These are phyloP conservation scores for Sylvicola fuscatus DNA, from an alignment of 2,888 invertebrate species.

Conservation along the genomic window DNA sequence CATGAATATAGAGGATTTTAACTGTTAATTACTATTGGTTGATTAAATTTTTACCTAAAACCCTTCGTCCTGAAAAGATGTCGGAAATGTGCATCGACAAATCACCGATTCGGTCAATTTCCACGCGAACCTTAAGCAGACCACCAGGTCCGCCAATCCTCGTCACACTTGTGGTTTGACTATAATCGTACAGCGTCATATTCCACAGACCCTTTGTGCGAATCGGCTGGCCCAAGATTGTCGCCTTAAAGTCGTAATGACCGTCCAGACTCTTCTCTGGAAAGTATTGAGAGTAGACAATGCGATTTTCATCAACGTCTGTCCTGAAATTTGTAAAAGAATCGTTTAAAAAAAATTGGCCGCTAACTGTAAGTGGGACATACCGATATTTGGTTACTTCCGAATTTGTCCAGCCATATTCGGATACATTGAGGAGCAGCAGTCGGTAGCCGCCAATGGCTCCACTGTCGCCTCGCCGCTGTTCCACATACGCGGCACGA, in stretches of 20 bases:
- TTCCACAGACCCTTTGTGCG: slow-evolving; percentile 52
- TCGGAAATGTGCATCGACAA: slow-evolving; percentile 59
- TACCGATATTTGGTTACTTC: slow-evolving; percentile 57
- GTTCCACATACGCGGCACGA: slow-evolving; percentile 37
- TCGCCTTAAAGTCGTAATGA: slow-evolving; percentile 40
- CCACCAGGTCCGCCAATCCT: slow-evolving; percentile 24
- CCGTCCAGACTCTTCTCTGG: slow-evolving; percentile 59
- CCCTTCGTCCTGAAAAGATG: slow-evolving; percentile 40
- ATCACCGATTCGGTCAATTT: slow-evolving; percentile 53
- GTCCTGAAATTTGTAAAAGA: slow-evolving; percentile 35
- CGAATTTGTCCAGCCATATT: slow-evolving; percentile 55
- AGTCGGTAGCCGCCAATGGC: slow-evolving; percentile 45
- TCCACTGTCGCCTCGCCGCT: slow-evolving; percentile 36
- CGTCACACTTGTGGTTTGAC: slow-evolving; percentile 28
- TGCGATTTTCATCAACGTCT: slow-evolving; percentile 37
- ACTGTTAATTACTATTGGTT: too few species aligned
- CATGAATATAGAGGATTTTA: slow-evolving; percentile 12
- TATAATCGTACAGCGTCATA: slow-evolving; percentile 46
- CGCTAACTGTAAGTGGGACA: slow-evolving; percentile 14
- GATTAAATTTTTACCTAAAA: slow-evolving; percentile 31
- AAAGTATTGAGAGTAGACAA: slow-evolving; percentile 63
- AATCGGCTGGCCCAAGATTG: slow-evolving; percentile 37
- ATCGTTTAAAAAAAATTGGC: not conserved
- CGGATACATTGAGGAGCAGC: slow-evolving; percentile 49
- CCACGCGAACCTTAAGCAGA: slow-evolving; percentile 40